Conservation (phyloP, 2,888 invertebrate genomes). For the Eupithecia subfuscata region DNA sequence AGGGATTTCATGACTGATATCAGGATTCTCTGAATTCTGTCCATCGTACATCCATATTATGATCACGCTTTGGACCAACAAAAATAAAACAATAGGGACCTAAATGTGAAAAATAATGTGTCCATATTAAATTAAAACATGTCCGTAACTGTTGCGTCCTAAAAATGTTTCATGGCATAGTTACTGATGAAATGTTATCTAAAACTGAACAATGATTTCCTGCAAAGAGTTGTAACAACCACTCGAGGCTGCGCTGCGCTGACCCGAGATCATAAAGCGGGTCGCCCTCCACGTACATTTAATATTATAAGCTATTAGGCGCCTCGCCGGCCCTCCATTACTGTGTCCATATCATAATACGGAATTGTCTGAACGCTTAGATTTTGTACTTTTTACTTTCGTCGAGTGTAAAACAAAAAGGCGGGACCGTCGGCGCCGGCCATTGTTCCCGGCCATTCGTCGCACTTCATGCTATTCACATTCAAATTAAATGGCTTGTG, state of each 20-base stretch:
- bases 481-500: slow-evolving; percentile 84
- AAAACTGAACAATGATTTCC: slow-evolving; percentile 13
- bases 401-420: slow-evolving; percentile 79
- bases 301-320: slow-evolving; percentile 82
- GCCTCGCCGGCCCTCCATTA: slow-evolving; percentile 79
- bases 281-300: slow-evolving; percentile 74
- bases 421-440: slow-evolving; percentile 78
- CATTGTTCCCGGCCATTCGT: slow-evolving; percentile 83
- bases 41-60: not conserved
- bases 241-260: slow-evolving; percentile 48
- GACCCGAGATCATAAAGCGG: slow-evolving; percentile 52
- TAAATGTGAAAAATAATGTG: not conserved
- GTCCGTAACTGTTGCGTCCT: not conserved
- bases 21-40: not conserved
- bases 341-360: slow-evolving; percentile 83
- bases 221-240: slow-evolving; percentile 29
- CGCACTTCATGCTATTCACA: slow-evolving; percentile 84
- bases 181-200: not conserved
- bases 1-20: not conserved
- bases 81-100: not conserved
- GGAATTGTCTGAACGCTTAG: slow-evolving; percentile 81
- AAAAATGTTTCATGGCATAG: slow-evolving; percentile 1
- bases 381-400: slow-evolving; percentile 81
- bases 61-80: not conserved
- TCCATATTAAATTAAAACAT: not conserved